Evolutionary conservation across 2,888 invertebrate genomes (phyloP), one percentile per base, ranked within the genome.

Genomic region (Hololepta plana): DNA sequence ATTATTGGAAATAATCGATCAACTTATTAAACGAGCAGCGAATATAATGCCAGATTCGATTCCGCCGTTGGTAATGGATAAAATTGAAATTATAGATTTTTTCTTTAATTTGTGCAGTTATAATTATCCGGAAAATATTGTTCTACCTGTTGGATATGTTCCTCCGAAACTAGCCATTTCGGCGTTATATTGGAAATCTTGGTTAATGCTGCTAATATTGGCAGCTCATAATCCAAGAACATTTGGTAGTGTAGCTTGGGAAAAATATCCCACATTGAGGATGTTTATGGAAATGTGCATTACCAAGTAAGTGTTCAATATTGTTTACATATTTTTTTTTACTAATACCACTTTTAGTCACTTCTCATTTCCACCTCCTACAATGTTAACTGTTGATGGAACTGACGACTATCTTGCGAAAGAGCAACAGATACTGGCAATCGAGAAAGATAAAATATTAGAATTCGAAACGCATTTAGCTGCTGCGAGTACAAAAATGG

Each of bases 271-370:
- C 10, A 91, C 82, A 24, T 64, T 95, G 36, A 65, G 82, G 34
- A 75, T 77, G 42, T 63, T 95, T 36, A 90, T 95, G 68, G 93
- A 95, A 60, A 88, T 88, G 75, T 87, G 88, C 42, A 95, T 95
- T 47, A 95, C 93, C 6, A 87, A 82, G 74, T 79, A 47, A 58
- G 64, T 57, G 20, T 25, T 25, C 8, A 2, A 24, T 6, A 12
- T 24, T 24, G 15, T 24, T 12, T 12, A 14, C 5, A 12, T 5
- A 5, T 8, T 23, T 24, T 24, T n/a, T n/a, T n/a, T n/a, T n/a
- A n/a, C 6, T 17, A 7, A 6, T 17, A 19, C 32, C 36, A 29
- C 30, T 53, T 53, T 2, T 42, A 70, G 68, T 41, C 70, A 73
- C 46, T 76, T 72, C 44, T 60, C 62, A 4, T 77, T 72, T 45